Percentiles rank a stretch among this genome's conserved stretches.
phyloP scores from a whole-genome alignment of 2,888 invertebrate species.

The Pandemis heparana region DNA sequence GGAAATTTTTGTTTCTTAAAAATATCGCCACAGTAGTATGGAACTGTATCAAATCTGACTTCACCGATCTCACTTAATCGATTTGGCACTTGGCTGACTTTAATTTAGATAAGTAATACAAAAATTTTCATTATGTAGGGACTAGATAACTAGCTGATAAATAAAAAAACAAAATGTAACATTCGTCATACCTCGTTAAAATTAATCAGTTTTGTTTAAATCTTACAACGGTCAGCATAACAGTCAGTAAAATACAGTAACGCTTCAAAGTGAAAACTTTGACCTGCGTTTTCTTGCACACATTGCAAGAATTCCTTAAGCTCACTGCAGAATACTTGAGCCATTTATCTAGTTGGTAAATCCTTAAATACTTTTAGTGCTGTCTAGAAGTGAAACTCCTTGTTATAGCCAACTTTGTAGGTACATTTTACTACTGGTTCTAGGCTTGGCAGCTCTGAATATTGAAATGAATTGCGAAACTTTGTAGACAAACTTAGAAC shows the following conservation, averaged over 20 bases:
- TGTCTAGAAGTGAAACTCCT: slow-evolving; percentile 55
- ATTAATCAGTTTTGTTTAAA: not conserved
- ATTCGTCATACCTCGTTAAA: not conserved
- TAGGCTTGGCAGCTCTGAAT: slow-evolving; percentile 64
- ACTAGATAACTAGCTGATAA: not conserved
- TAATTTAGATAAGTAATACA: too few relatives aligned
- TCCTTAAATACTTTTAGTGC: slow-evolving; percentile 51
- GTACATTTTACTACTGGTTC: slow-evolving; percentile 55
- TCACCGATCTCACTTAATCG: too few relatives aligned
- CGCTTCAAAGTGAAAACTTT: slow-evolving; percentile 17
- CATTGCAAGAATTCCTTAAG: slow-evolving; percentile 16
- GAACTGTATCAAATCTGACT: too few relatives aligned
- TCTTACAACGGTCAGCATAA: not conserved
- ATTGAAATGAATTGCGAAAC: slow-evolving; percentile 76
- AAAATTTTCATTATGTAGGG: not conserved
- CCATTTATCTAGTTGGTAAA: slow-evolving; percentile 44
- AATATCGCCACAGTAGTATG: too few relatives aligned
- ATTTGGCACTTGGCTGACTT: too few relatives aligned
- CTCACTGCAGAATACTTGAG: slow-evolving; percentile 24
- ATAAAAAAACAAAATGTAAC: too few relatives aligned
- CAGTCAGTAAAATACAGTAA: not conserved
- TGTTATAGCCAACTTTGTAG: slow-evolving; percentile 59
- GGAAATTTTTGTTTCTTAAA: too few relatives aligned
- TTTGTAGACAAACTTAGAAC: slow-evolving; percentile 67
- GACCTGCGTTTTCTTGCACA: slow-evolving; percentile 28